Evolutionary conservation across 2,888 invertebrate species (phyloP).

Genomic region (Cataglyphis rosenhaueri): DNA sequence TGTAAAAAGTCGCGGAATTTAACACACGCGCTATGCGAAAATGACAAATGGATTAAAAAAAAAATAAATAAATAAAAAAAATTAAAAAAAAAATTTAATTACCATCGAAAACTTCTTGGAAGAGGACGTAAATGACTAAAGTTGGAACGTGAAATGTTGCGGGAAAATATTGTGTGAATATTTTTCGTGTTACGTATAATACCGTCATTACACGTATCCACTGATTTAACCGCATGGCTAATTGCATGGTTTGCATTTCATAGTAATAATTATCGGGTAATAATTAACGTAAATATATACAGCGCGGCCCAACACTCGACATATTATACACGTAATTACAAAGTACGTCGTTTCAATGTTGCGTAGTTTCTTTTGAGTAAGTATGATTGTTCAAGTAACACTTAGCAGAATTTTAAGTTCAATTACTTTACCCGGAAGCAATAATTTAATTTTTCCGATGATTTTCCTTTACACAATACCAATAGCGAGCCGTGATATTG

Average conservation of each 20-base stretch:
- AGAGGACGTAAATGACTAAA: neutral
- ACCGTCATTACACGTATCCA: slow-evolving; percentile 15
- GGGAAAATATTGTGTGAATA: slow-evolving; percentile 4
- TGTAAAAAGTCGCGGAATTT: neutral
- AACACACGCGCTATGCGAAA: neutral
- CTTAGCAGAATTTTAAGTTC: slow-evolving; percentile 10
- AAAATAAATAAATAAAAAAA: too few species aligned
- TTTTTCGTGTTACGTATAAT: neutral
- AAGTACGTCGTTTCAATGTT: slow-evolving; percentile 12
- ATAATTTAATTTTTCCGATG: neutral
- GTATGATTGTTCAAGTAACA: neutral
- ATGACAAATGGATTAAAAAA: neutral
- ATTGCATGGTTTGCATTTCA: slow-evolving; percentile 53
- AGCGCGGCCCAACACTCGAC: neutral
- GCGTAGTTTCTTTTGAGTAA: slow-evolving; percentile 2
- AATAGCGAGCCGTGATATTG: neutral
- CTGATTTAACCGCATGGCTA: slow-evolving; percentile 34
- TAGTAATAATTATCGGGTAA: slow-evolving; percentile 41
- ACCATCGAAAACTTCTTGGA: neutral
- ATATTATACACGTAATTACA: slow-evolving; percentile 25
- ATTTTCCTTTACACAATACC: too few species aligned
- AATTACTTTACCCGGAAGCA: slow-evolving; percentile 2
- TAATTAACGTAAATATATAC: neutral
- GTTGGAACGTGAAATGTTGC: neutral
- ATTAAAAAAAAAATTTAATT: neutral